Base-by-base conservation (phyloP, 2,888 invertebrate species). In the Sarcophaga rosellei region DNA sequence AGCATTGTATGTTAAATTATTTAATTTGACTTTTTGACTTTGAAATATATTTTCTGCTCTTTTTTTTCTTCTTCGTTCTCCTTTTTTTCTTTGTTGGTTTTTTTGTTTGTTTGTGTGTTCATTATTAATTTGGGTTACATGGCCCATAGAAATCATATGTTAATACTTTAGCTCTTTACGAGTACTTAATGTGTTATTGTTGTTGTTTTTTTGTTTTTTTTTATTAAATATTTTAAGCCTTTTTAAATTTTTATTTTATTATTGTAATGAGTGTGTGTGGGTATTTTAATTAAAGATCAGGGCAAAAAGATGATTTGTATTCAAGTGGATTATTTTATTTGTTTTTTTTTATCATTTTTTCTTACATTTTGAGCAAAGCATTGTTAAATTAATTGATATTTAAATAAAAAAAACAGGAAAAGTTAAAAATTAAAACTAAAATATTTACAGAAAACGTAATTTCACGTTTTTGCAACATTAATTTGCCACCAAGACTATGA, bases 41-140 rank as follows among this genome's bases (percentile, higher is more conserved):
- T 53, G 53, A 53, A 53, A 53, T 53, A 53, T 17, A 17, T 53
- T 53, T 53, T 53, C 1, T 15, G 17, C 5, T 53, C 12, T 53
- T 53, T 17, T 79, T 84, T 75, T 70, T 79, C 35, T 74, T 70
- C 74, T 84, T 84, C 79, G 79, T 68, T 81, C n/a, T 85, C 73
- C 12, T 62, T n/a, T 78, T n/a, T 78, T 61, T 61, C 44, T 47
- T 61, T 21, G 12, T n/a, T 59, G 4, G 15, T 47, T 77, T 35
- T 25, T 77, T 53, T 53, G 45, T 4, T 68, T 81, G 25, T 35
- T 61, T 57, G 20, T 62, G 20, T 62, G 17, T 70, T 70, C 70
- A 63, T 21, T 61, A 61, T 66, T 69, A 81, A 76, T 81, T 81
- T 85, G 73, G 81, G 77, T 77, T 77, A 81, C 69, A 81, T 63